phyloP scores from a whole-genome alignment of 2,888 invertebrate species.

The Tetheella fluctuosa region DNA sequence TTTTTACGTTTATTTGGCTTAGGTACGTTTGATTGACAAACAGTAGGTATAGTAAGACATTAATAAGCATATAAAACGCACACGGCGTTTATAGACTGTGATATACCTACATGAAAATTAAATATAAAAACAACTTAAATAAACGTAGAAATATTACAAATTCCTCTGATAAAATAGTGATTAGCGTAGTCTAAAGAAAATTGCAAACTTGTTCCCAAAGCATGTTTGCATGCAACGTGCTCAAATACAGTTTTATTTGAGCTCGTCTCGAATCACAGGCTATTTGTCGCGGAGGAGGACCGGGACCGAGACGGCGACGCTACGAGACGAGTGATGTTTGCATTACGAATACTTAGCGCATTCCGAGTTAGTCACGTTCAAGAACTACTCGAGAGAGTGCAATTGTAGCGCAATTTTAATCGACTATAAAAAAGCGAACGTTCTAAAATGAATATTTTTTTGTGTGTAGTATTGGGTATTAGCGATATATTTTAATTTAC shows the following conservation, averaged over 20 bases:
- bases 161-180: background rate
- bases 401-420: background rate
- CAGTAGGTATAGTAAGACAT: too few species aligned
- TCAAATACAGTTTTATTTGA: slow-evolving; percentile 39
- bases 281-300: slow-evolving; percentile 31
- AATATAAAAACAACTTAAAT: background rate
- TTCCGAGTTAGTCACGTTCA: background rate
- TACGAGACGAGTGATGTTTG: slow-evolving; percentile 25
- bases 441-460: too few species aligned
- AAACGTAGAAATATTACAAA: background rate
- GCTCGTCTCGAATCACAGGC: slow-evolving; percentile 34
- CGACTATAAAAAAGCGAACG: too few species aligned
- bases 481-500: too few species aligned
- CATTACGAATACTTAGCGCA: slow-evolving; percentile 24
- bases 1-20: background rate
- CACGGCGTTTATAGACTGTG: too few species aligned
- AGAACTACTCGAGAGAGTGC: background rate
- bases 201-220: slow-evolving; percentile 32
- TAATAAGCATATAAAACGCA: too few species aligned
- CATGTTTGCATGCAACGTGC: slow-evolving; percentile 26
- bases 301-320: too few species aligned
- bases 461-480: too few species aligned
- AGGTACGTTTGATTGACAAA: too few species aligned
- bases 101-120: too few species aligned
- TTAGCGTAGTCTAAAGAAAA: background rate